phyloP scores from a whole-genome alignment of 2,888 invertebrate genomes.

The Lasioglossum leucozonium region DNA sequence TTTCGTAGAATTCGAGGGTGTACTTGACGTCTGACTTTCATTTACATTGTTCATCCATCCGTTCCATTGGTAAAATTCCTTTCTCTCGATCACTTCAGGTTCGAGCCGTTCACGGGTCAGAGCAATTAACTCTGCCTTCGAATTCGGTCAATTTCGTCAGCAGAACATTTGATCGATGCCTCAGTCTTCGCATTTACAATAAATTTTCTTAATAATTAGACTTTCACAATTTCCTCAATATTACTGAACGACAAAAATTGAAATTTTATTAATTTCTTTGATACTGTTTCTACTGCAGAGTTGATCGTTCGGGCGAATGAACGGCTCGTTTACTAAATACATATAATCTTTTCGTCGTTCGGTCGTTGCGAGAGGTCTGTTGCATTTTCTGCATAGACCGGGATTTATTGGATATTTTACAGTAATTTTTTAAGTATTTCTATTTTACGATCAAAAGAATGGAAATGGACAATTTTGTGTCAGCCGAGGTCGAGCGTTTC shows the following conservation, averaged over 20 bases:
- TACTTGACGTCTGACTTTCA: background rate
- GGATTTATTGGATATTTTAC: background rate
- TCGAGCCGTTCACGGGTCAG: background rate
- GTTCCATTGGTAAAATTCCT: background rate
- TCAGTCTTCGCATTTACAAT: conserved; percentile 1
- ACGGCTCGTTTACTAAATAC: background rate
- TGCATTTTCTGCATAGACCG: background rate
- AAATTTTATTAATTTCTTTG: background rate
- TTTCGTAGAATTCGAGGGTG: background rate
- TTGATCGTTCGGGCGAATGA: background rate
- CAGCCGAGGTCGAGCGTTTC: background rate
- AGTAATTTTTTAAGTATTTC: background rate
- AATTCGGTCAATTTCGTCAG: background rate
- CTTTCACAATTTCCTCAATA: background rate
- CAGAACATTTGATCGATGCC: background rate
- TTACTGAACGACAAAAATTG: background rate
- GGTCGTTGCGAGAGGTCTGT: background rate
- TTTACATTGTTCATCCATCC: conserved; percentile 15
- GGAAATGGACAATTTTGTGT: background rate
- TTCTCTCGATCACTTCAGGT: background rate
- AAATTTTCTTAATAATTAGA: background rate
- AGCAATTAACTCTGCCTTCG: background rate
- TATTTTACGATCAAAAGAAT: background rate
- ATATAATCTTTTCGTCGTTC: background rate
- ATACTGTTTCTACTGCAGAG: background rate